A percentile compares a stretch with the other conserved stretches of the same genome.
Evolutionary conservation across 2,888 invertebrate genomes (phyloP).

Genomic region (Clanis bilineata): DNA sequence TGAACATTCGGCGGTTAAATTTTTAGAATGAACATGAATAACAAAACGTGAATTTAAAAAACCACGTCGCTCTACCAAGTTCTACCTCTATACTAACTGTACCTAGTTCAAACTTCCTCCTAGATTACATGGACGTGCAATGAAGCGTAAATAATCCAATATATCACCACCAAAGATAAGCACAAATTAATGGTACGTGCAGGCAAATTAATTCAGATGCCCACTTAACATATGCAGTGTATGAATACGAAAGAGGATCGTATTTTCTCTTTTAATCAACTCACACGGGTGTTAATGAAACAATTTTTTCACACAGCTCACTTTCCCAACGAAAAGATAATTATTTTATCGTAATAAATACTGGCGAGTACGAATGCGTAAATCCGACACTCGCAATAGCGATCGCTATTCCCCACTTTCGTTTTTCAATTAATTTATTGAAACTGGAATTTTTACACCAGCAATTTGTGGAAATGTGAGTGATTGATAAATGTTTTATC

Average conservation of each 20-base stretch:
- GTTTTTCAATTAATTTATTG: conserved; percentile 4
- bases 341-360: conserved; percentile 24
- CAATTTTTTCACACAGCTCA: conserved; percentile 38
- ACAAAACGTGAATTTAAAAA: no score
- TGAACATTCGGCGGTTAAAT: no score
- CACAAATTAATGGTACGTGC: background rate
- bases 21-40: no score
- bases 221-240: conserved; percentile 2
- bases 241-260: conserved; percentile 7
- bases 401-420: conserved; percentile 6
- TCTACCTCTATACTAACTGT: no score
- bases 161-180: background rate
- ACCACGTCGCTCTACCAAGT: no score
- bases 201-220: background rate
- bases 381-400: conserved; percentile 11
- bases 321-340: conserved; percentile 39
- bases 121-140: no score
- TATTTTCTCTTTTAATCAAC: conserved; percentile 21
- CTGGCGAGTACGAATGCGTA: background rate
- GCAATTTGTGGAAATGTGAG: background rate
- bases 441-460: background rate
- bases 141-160: background rate
- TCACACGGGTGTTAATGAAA: conserved; percentile 36
- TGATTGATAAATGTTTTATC: background rate
- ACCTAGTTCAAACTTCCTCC: no score